These are phyloP conservation scores for Psilanteris sp. DNA, from an alignment of 1,140 invertebrate species.

Conservation along the genomic window DNA sequence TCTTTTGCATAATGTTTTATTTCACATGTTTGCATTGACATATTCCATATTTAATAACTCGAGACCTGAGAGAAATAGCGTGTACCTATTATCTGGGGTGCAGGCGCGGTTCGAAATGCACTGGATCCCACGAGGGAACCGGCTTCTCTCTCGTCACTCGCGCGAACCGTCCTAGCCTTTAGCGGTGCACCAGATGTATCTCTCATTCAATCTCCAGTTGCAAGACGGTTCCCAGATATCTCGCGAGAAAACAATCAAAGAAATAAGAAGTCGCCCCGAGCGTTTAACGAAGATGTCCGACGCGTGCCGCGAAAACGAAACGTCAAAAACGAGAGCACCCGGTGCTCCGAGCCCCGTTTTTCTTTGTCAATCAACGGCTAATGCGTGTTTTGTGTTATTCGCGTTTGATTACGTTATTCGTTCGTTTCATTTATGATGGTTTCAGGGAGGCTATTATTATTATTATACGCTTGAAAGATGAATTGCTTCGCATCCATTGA, in stretches of 20 bases:
- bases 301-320: constrained; percentile 32
- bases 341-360: constrained; percentile 10
- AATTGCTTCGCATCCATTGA: too few relatives aligned
- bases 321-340: constrained; percentile 33
- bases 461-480: too few relatives aligned
- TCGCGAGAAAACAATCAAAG: constrained; percentile 32
- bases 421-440: constrained; percentile 14
- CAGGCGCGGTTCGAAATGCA: constrained; percentile 26
- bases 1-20: constrained; percentile 5
- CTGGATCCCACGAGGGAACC: constrained; percentile 35
- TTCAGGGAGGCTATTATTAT: too few relatives aligned
- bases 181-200: constrained; percentile 35
- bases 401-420: constrained; percentile 21
- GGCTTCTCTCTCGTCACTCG: constrained; percentile 27
- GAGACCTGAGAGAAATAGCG: constrained; percentile 10
- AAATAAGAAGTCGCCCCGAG: constrained; percentile 21
- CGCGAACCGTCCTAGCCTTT: constrained; percentile 41
- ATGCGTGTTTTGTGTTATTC: constrained; percentile 23
- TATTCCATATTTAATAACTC: constrained; percentile 32
- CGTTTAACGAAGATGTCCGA: constrained; percentile 14
- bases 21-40: constrained; percentile 10
- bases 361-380: constrained; percentile 37
- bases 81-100: constrained; percentile 43
- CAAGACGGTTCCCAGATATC: constrained; percentile 10
- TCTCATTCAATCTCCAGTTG: constrained; percentile 8